These are phyloP conservation scores for Margaritifera margaritifera DNA, from an alignment of 2,888 invertebrate species.

Conservation along the genomic window DNA sequence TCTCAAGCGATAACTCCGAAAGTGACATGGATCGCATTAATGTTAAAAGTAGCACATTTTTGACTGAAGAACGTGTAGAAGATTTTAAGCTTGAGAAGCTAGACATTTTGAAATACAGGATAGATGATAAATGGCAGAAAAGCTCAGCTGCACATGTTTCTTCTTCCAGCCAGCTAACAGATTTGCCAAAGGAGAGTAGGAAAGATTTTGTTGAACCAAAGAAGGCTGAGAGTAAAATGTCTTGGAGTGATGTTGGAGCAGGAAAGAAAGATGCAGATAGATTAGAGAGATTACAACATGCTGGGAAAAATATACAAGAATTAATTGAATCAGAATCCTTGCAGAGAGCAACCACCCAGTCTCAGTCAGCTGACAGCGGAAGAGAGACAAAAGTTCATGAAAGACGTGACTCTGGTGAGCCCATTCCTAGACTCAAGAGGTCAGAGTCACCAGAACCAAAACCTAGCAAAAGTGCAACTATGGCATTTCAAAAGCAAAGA, in stretches of 20 bases:
- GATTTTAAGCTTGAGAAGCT: slow-evolving; percentile 14
- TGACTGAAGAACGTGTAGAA: not conserved
- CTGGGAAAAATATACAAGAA: slow-evolving; percentile 35
- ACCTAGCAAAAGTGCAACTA: slow-evolving; percentile 11
- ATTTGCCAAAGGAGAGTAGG: not conserved
- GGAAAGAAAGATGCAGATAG: slow-evolving; percentile 23
- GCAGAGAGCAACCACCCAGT: slow-evolving; percentile 16
- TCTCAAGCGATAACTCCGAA: no score
- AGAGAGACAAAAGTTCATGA: not conserved
- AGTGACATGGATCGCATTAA: no score
- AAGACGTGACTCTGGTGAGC: slow-evolving; percentile 10
- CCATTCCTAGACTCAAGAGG: slow-evolving; percentile 20
- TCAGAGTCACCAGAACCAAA: slow-evolving; percentile 30
- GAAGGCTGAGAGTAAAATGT: slow-evolving; percentile 12
- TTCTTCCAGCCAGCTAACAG: no score
- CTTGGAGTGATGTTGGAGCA: slow-evolving; percentile 7
- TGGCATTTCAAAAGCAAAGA: slow-evolving; percentile 6
- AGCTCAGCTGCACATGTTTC: not conserved
- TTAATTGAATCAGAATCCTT: slow-evolving; percentile 37
- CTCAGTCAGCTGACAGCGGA: not conserved
- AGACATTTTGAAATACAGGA: slow-evolving; percentile 27
- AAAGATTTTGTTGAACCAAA: slow-evolving; percentile 3
- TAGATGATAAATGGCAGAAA: slow-evolving; percentile 13
- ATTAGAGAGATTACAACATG: slow-evolving; percentile 27
- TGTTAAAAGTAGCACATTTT: no score